Conservation (phyloP, 2,113 vertebrate genomes). For the Anguilla japonica region DNA sequence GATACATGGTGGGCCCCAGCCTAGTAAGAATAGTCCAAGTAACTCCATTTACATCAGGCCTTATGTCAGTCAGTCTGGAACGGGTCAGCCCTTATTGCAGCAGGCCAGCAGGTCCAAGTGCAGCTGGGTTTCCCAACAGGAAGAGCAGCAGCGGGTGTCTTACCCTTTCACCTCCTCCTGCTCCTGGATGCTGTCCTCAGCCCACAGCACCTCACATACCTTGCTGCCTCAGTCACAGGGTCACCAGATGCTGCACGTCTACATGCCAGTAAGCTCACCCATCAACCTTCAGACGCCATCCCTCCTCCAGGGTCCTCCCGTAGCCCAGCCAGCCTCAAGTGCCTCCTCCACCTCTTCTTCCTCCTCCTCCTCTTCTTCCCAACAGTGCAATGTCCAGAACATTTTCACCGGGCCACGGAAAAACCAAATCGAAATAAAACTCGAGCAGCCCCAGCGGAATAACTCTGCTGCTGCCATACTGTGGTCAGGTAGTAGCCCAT, state of each 20-base stretch:
- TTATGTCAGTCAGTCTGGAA: constrained; percentile 84
- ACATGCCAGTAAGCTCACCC: constrained; percentile 98
- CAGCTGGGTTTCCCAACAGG: constrained; percentile 79
- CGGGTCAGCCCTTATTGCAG: constrained; percentile 74
- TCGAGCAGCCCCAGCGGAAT: constrained; percentile 95
- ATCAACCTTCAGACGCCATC: constrained; percentile 90
- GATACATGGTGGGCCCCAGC: constrained; percentile 94
- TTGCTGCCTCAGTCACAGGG: constrained; percentile 86
- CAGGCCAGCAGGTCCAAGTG: constrained; percentile 84
- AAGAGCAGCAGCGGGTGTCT: constrained; percentile 86
- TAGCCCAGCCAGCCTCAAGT: constrained; percentile 54
- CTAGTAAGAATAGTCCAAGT: constrained; percentile 88
- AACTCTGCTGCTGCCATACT: constrained; percentile 75
- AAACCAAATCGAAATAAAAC: constrained; percentile 99
- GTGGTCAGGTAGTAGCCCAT: constrained; percentile 65
- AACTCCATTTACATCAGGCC: constrained; percentile 98
- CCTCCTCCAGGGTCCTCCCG: constrained; percentile 56
- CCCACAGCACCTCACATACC: constrained; percentile 82
- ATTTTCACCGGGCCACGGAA: constrained; percentile 97
- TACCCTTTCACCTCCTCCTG: constrained; percentile 75
- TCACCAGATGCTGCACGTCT: constrained; percentile 97
- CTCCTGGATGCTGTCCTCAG: constrained; percentile 80
- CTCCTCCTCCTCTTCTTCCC: constrained; percentile 67
- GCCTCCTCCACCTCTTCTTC: constrained; percentile 56
- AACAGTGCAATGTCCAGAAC: constrained; percentile 98